phyloP scores from a whole-genome alignment of 2,113 vertebrate genomes.

The Salminus brasiliensis region DNA sequence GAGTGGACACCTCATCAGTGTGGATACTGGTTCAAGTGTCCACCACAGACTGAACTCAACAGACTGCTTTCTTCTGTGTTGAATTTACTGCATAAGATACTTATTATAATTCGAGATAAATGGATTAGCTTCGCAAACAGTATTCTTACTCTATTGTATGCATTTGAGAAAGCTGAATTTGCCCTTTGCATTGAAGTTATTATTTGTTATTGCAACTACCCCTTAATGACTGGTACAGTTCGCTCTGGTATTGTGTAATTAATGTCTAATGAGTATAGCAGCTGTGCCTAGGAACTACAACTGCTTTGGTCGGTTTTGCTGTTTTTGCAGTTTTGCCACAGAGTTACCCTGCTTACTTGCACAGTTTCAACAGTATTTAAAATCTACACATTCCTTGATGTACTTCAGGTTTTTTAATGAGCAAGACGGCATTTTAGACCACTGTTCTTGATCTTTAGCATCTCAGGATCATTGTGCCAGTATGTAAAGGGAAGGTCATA shows the following conservation, averaged over 20 bases:
- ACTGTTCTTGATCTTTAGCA: neutral
- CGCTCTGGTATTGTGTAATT: neutral
- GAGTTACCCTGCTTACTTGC: neutral
- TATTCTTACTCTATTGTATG: slow-evolving; percentile 9
- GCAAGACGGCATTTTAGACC: neutral
- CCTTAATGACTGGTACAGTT: slow-evolving; percentile 1
- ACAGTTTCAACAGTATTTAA: slow-evolving; percentile 7
- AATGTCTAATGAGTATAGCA: neutral
- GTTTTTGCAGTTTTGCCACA: too few species aligned
- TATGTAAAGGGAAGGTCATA: neutral
- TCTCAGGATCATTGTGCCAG: neutral
- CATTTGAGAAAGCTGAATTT: neutral
- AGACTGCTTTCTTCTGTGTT: neutral
- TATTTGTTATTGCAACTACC: neutral
- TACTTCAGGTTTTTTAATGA: neutral
- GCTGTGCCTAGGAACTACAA: neutral
- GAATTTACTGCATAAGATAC: slow-evolving; percentile 9
- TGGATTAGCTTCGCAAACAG: slow-evolving; percentile 16
- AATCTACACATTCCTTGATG: neutral
- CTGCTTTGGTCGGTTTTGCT: neutral
- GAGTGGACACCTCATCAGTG: neutral
- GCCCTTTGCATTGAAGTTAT: neutral
- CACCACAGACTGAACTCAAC: neutral
- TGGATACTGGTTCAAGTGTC: neutral
- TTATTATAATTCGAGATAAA: too few species aligned